These are phyloP conservation scores for Cliona cf. orientalis DNA, from an alignment of 37 sponge, comb jelly and placozoan species.

Conservation along the genomic window DNA sequence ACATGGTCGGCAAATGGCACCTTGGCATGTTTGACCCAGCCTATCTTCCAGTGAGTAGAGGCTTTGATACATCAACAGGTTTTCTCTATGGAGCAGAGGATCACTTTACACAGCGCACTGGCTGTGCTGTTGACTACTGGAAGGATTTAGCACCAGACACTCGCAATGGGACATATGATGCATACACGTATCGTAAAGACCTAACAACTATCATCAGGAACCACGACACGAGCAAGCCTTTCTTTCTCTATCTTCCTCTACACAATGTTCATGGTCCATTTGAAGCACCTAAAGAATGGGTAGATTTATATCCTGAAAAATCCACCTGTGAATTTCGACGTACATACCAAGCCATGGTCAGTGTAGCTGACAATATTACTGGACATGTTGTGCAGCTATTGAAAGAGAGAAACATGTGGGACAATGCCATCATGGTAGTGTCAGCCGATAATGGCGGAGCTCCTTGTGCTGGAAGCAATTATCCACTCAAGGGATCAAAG, in stretches of 20 bases:
- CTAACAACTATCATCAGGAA: conserved; percentile 21
- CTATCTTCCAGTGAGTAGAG: conserved; percentile 53
- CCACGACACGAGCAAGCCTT: conserved; percentile 33
- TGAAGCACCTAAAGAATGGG: conserved; percentile 52
- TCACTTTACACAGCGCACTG: conserved; percentile 43
- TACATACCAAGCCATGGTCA: conserved; percentile 54
- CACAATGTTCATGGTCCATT: too few species aligned
- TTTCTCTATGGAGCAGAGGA: conserved; percentile 45
- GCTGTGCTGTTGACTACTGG: conserved; percentile 41
- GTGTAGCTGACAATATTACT: conserved; percentile 51
- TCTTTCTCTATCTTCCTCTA: conserved; percentile 70
- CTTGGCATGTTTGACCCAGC: conserved; percentile 40
- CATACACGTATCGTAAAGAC: conserved; percentile 33
- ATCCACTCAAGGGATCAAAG: conserved; percentile 61
- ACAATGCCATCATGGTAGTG: conserved; percentile 56
- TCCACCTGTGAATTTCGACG: conserved; percentile 23
- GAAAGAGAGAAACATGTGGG: conserved; percentile 61
- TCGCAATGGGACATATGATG: conserved; percentile 35
- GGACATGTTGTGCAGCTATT: conserved; percentile 43
- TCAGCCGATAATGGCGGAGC: conserved; percentile 66
- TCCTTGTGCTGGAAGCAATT: conserved; percentile 51
- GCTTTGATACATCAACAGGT: conserved; percentile 59
- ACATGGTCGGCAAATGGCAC: conserved; percentile 68
- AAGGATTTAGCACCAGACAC: conserved; percentile 13
- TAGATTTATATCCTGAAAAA: conserved; percentile 9